A percentile compares a stretch with the other conserved stretches of the same genome.
phyloP scores from a whole-genome alignment of 2,797 vertebrate species.

The Mormyrus hasselquistii region DNA sequence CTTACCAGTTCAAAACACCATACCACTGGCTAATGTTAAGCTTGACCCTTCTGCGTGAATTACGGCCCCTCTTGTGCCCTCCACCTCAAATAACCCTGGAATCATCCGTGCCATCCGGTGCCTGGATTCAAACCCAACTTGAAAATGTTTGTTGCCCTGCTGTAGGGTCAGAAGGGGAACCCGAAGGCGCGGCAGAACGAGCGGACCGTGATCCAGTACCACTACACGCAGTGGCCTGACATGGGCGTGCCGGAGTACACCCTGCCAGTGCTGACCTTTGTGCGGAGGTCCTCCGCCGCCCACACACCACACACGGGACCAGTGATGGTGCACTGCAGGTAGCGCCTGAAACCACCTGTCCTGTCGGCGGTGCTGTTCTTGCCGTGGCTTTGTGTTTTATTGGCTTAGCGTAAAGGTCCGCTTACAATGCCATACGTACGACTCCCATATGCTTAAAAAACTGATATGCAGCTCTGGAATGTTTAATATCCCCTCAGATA shows the following conservation, averaged over 20 bases:
- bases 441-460: not conserved
- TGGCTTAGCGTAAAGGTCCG: not conserved
- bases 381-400: not conserved
- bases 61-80: not conserved
- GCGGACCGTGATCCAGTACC: constrained; percentile 81
- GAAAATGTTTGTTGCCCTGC: not conserved
- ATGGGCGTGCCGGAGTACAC: constrained; percentile 91
- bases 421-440: not conserved
- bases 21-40: not conserved
- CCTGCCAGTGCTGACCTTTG: constrained; percentile 83
- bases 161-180: constrained; percentile 76
- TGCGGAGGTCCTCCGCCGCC: constrained; percentile 78
- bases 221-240: constrained; percentile 94
- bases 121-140: not conserved
- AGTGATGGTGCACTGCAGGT: constrained; percentile 91
- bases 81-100: not conserved
- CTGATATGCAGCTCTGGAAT: not conserved
- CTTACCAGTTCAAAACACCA: not conserved
- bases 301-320: constrained; percentile 76
- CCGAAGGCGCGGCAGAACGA: constrained; percentile 77
- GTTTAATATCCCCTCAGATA: not conserved
- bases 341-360: constrained; percentile 3
- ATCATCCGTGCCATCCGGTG: not conserved
- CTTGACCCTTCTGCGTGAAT: not conserved
- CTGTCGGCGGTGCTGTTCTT: not conserved